Percentiles rank a stretch among this genome's conserved stretches.
Evolutionary conservation across 2,113 vertebrate genomes (phyloP).

Genomic region (Thymallus thymallus): DNA sequence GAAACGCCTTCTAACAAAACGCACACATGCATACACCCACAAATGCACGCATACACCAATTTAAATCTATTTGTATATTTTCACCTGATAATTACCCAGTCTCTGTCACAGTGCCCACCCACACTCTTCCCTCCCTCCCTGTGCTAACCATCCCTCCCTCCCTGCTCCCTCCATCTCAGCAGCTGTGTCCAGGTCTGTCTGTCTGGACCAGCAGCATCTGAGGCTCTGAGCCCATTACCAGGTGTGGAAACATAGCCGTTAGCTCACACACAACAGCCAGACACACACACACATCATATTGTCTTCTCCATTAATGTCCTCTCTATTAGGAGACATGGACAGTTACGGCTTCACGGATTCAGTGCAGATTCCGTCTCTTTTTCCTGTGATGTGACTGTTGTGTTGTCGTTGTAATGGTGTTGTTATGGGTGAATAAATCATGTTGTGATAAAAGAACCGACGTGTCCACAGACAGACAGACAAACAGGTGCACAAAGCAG

Average conservation of each 20-base stretch:
- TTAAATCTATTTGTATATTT: slow-evolving; percentile 1
- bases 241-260: slow-evolving; percentile 18
- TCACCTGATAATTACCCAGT: background rate
- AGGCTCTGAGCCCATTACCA: slow-evolving; percentile 15
- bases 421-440: no score
- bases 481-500: background rate
- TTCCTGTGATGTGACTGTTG: no score
- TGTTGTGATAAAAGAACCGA: no score
- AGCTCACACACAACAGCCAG: slow-evolving; percentile 1
- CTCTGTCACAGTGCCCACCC: background rate
- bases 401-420: no score
- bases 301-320: no score
- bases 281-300: background rate
- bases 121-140: background rate
- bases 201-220: slow-evolving; percentile 14
- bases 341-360: no score
- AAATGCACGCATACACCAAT: background rate
- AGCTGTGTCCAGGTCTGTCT: background rate
- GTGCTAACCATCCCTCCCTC: background rate
- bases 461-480: background rate
- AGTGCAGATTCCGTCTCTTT: no score
- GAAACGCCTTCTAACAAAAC: background rate
- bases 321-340: no score
- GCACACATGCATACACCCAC: slow-evolving; percentile 5
- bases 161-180: background rate